Percentiles rank a stretch among this genome's conserved stretches.
These are phyloP conservation scores for Hermetia illucens DNA, from an alignment of 1,140 invertebrate genomes.

Conservation along the genomic window DNA sequence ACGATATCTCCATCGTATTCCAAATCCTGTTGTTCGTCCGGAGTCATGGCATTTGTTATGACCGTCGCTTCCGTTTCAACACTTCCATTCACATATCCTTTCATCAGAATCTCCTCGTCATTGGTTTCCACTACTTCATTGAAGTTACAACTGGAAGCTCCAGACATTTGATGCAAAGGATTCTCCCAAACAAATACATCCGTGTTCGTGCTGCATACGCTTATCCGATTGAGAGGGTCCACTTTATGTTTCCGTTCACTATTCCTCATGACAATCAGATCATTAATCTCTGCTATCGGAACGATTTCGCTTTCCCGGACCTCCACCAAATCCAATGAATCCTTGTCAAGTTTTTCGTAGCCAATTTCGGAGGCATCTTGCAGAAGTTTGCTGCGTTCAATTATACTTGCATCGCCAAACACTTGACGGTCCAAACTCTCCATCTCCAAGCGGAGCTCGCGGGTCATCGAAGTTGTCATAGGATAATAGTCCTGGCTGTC, in stretches of 20 bases:
- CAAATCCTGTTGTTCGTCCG: conserved; percentile 51
- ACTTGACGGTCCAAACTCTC: conserved; percentile 70
- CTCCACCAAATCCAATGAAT: conserved; percentile 23
- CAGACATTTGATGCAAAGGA: conserved; percentile 43
- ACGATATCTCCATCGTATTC: conserved; percentile 48
- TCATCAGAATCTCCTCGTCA: neutral
- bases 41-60: conserved; percentile 38
- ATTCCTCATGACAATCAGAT: conserved; percentile 17
- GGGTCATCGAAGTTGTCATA: conserved; percentile 71
- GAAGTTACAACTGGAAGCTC: conserved; percentile 1
- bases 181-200: conserved; percentile 67
- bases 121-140: neutral
- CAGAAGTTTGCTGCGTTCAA: conserved; percentile 15
- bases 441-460: conserved; percentile 62
- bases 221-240: conserved; percentile 6
- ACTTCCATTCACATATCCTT: neutral
- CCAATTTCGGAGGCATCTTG: conserved; percentile 13
- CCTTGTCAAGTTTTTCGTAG: conserved; percentile 27
- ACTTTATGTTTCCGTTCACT: conserved; percentile 20
- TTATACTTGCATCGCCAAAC: conserved; percentile 34
- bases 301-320: conserved; percentile 26
- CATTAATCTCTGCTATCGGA: conserved; percentile 19
- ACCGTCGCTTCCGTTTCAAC: conserved; percentile 16
- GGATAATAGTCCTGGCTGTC: conserved; percentile 68
- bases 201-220: conserved; percentile 27